Evolutionary conservation across 2,888 invertebrate genomes (phyloP), one percentile per base, ranked within the genome.

Genomic region (Spialia ferax): DNA sequence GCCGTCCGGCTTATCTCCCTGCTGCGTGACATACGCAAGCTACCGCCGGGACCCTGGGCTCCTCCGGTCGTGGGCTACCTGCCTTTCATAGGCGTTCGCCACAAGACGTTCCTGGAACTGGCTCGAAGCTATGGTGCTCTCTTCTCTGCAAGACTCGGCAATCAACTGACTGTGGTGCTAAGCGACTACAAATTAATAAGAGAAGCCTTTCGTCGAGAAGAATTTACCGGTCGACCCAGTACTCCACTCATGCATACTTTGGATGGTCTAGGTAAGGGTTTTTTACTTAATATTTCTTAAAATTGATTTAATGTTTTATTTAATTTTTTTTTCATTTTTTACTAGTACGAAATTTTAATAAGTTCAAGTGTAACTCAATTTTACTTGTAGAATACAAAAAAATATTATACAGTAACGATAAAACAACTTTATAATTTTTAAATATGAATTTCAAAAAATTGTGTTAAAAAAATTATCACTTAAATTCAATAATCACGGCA

Each of bases 31-130:
- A 76, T 86, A 73, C 86, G 87, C 71, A 86, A 94, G 73, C 89
- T 98, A 75, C 98, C 98, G 0, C 98, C 98, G 0, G 98, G 98
- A 2, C 98, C 98, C 2, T 97, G 97, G 96, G 97, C 98, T 1
- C 91, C 97, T 4, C 98, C 98, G 20, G 93, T 98, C 63, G 94
- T 98, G 67, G 98, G 98, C 70, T 97, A 97, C 82, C 90, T 98
- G 73, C 96, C 97, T 2, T 97, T 97, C 87, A 94, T 98, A 79
- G 97, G 96, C 75, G 95, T 95, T 48, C 95, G 96, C 59, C 98
- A 98, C 88, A 95, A 97, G 64, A 96, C 96, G 67, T 97, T 97
- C 89, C 95, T 96, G 80, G 95, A 96, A 78, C 90, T 98, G 78
- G 96, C 97, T 50, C 95, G 96, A 72, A 95, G 95, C 79, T 98